A percentile compares a stretch with the other conserved stretches of the same genome.
Conservation (phyloP, 2,113 vertebrate genomes). For the Pluvialis apricaria region DNA sequence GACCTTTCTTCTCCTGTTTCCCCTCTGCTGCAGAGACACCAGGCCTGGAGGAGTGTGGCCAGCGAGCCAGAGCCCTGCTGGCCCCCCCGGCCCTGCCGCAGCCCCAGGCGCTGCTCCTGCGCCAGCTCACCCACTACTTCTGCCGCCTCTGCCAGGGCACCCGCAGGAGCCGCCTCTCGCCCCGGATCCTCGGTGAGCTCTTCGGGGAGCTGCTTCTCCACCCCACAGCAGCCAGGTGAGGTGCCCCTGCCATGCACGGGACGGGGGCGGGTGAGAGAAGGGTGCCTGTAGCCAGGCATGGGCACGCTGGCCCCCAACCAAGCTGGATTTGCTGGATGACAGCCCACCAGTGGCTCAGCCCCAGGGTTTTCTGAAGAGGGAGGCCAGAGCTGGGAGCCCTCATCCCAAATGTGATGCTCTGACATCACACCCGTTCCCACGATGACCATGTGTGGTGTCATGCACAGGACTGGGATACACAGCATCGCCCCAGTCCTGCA, state of each 20-base stretch:
- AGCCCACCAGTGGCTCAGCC: neutral
- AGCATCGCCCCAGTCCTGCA: neutral
- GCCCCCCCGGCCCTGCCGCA: slow-evolving; percentile 75
- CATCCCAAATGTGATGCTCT: neutral
- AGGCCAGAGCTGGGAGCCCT: neutral
- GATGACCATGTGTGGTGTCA: fast-evolving
- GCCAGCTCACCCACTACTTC: slow-evolving; percentile 72
- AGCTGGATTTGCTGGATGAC: neutral
- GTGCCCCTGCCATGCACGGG: fast-evolving
- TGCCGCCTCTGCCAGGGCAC: slow-evolving; percentile 63
- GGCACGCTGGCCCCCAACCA: fast-evolving
- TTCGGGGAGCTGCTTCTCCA: slow-evolving; percentile 74
- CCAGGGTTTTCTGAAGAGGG: fast-evolving
- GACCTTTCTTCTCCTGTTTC: neutral
- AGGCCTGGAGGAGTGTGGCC: slow-evolving; percentile 75
- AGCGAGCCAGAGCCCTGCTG: slow-evolving; percentile 76
- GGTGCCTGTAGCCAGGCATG: fast-evolving
- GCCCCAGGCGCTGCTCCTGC: slow-evolving; percentile 74
- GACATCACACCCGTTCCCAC: fast-evolving
- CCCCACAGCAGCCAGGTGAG: slow-evolving; percentile 69
- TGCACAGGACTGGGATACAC: fast-evolving
- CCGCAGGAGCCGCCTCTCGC: slow-evolving; percentile 28
- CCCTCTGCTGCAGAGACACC: slow-evolving; percentile 63
- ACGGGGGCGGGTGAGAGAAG: fast-evolving
- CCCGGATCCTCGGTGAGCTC: slow-evolving; percentile 71